Evolutionary conservation across 2,797 vertebrate genomes (phyloP).

Genomic region (Pelodytes ibericus): DNA sequence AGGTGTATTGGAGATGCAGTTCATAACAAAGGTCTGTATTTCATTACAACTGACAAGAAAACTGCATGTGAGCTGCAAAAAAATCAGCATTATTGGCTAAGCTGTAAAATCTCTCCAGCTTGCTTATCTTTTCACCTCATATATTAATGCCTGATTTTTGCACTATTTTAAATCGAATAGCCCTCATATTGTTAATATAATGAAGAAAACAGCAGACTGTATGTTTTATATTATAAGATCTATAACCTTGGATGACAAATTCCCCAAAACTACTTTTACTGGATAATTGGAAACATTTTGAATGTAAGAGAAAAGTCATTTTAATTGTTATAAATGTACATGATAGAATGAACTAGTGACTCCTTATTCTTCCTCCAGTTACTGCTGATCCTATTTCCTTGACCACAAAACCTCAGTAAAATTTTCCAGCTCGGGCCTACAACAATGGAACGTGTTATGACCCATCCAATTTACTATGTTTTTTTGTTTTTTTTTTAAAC

Average conservation of each 20-base stretch:
- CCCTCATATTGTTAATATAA: too few relatives aligned
- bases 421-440: neutral
- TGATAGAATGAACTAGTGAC: neutral
- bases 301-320: neutral
- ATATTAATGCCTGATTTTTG: too few relatives aligned
- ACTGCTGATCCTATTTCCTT: neutral
- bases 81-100: too few relatives aligned
- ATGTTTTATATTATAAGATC: neutral
- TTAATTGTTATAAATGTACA: slow-evolving; percentile 5
- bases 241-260: neutral
- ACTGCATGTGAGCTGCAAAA: too few relatives aligned
- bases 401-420: neutral
- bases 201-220: neutral
- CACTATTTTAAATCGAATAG: too few relatives aligned
- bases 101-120: too few relatives aligned
- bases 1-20: too few relatives aligned
- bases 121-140: too few relatives aligned
- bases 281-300: neutral
- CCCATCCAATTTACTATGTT: neutral
- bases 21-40: too few relatives aligned
- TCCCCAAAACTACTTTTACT: neutral
- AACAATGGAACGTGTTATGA: neutral
- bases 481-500: neutral
- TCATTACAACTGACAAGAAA: too few relatives aligned
- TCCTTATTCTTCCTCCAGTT: neutral